phyloP scores from a whole-genome alignment of 2,888 invertebrate genomes.

The Lampropteryx suffumata region DNA sequence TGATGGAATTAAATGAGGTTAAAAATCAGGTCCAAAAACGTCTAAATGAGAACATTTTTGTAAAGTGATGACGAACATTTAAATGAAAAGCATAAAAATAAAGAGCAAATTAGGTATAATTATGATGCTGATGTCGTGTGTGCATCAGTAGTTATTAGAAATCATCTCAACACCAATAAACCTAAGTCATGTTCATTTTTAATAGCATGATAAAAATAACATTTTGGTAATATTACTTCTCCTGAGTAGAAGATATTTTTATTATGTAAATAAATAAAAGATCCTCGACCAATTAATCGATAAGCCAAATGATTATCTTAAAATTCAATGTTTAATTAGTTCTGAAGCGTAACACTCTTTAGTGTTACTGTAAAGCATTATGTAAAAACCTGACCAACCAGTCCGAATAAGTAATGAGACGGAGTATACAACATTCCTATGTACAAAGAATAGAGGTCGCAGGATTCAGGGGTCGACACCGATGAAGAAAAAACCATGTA shows the following conservation, averaged over 20 bases:
- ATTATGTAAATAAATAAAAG: slow-evolving; percentile 12
- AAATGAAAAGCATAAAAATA: slow-evolving; percentile 29
- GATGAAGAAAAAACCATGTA: slow-evolving; percentile 25
- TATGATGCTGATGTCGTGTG: slow-evolving; percentile 25
- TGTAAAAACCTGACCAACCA: slow-evolving; percentile 26
- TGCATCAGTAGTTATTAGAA: slow-evolving; percentile 25
- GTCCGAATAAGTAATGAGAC: slow-evolving; percentile 22
- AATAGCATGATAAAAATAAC: slow-evolving; percentile 1
- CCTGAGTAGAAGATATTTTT: slow-evolving; percentile 2
- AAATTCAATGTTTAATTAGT: slow-evolving; percentile 49
- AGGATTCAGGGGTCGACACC: slow-evolving; percentile 14
- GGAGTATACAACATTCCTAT: slow-evolving; percentile 39
- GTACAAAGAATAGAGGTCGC: slow-evolving; percentile 33
- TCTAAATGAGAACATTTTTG: slow-evolving; percentile 23
- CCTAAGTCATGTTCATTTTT: not conserved
- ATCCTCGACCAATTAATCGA: slow-evolving; percentile 24
- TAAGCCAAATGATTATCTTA: slow-evolving; percentile 25
- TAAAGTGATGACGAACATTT: slow-evolving; percentile 10
- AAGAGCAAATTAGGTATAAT: slow-evolving; percentile 18
- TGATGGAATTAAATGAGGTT: too few species aligned
- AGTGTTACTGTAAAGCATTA: slow-evolving; percentile 55
- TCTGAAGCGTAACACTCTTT: slow-evolving; percentile 56
- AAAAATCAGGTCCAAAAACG: too few species aligned
- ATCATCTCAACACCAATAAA: slow-evolving; percentile 13
- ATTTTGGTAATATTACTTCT: not conserved